phyloP scores from a whole-genome alignment of 1,140 invertebrate species.

The Cryptotermes secundus region DNA sequence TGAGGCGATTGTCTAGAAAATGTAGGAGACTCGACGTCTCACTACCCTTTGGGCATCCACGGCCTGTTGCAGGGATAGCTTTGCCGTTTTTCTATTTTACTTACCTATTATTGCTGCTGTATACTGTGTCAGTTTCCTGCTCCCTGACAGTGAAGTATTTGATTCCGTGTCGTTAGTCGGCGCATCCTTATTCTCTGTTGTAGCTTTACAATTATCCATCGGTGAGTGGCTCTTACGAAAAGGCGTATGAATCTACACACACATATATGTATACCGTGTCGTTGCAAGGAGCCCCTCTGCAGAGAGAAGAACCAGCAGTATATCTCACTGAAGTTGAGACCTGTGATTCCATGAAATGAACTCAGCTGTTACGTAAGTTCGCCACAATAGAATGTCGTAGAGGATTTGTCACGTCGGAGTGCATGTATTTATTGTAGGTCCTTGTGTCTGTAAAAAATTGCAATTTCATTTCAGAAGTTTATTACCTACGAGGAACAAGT shows the following conservation, averaged over 20 bases:
- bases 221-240: no score
- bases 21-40: no score
- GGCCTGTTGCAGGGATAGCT: no score
- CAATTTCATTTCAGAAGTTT: no score
- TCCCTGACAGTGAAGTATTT: no score
- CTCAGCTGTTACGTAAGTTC: neutral
- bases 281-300: neutral
- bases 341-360: neutral
- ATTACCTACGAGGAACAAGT: no score
- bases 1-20: no score
- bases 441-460: no score
- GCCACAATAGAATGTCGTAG: neutral
- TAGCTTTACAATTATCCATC: neutral
- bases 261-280: no score
- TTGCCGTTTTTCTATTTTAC: neutral
- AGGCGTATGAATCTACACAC: no score
- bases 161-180: neutral
- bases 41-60: no score
- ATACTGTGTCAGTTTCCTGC: neutral
- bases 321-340: neutral
- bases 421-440: neutral
- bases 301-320: no score
- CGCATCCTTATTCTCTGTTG: neutral
- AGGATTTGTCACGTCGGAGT: neutral
- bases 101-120: neutral